Base-by-base conservation (phyloP, 1,140 invertebrate genomes). In the Bilobella aurantiaca region DNA sequence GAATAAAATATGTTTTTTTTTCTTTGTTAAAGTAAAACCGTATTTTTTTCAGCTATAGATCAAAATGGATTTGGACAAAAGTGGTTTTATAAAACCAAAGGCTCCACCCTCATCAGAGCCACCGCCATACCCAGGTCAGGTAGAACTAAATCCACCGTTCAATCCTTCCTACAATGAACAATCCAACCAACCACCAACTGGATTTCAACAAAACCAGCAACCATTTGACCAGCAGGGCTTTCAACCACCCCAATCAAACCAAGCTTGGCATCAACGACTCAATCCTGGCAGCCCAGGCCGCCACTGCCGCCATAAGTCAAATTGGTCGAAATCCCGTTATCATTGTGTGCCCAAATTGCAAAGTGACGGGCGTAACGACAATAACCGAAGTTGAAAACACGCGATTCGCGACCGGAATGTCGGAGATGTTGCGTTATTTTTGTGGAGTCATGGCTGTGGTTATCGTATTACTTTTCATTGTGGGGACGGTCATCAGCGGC, bases 201-300 rank as follows among this genome's bases (percentile, higher is more conserved):
- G 18, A 18, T 42, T 18, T 18, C 8, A 42, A 12, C 18, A 8
- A 8, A 42, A 18, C 34, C 34, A 42, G 18, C 18, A 42, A 12
- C 34, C 34, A 42, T 12, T n/a, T n/a, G n/a, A 42, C 34, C 8
- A 12, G 34, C 34, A 8, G 8, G 34, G 34, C 8, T 12, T 12
- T 42, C 34, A 8, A 42, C 34, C 34, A 42, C 8, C 34, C 8
- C 34, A 56, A 5, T 12, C 49, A 12, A 14, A 23, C 23, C 49
- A 56, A 56, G 12, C n/a, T n/a, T n/a, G n/a, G n/a, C n/a, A n/a
- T n/a, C n/a, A 56, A 56, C 23, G 49, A 56, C 21, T n/a, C 49
- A 14, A 25, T 56, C 21, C 3, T 23, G 23, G 49, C 49, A 56
- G 49, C 49, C 49, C 49, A 56, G 25, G 49, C 49, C 23, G 49